These are phyloP conservation scores for Noctua janthe DNA, from an alignment of 2,888 invertebrate species.

Conservation along the genomic window DNA sequence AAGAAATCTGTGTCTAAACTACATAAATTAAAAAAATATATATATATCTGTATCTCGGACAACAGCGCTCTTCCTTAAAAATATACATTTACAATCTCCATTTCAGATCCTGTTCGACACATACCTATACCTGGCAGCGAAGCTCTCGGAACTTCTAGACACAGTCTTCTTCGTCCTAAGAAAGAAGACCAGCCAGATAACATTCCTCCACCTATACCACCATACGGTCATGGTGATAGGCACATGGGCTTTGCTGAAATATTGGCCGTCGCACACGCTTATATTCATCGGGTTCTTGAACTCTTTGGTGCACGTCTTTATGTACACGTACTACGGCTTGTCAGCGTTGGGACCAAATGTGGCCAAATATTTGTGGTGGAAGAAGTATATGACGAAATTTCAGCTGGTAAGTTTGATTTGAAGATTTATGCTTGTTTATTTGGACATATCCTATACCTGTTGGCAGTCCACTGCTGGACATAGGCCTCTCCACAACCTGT, in stretches of 20 bases:
- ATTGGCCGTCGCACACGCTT: conserved; percentile 93
- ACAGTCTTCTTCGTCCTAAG: conserved; percentile 97
- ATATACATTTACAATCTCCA: conserved; percentile 17
- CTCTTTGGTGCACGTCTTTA: conserved; percentile 94
- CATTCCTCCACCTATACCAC: conserved; percentile 97
- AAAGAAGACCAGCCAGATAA: conserved; percentile 94
- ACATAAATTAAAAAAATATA: too few species aligned
- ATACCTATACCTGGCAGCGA: conserved; percentile 94
- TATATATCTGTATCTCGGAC: too few species aligned
- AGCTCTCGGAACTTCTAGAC: conserved; percentile 94
- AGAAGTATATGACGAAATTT: conserved; percentile 95
- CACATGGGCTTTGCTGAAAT: conserved; percentile 94
- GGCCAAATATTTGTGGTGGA: conserved; percentile 95
- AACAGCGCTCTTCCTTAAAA: too few species aligned
- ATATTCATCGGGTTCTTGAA: conserved; percentile 93
- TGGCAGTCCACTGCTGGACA: neutral
- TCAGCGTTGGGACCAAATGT: conserved; percentile 94
- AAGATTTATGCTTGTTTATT: neutral
- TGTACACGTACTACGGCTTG: conserved; percentile 95
- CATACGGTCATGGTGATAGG: conserved; percentile 94
- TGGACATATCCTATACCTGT: neutral
- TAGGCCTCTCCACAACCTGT: too few species aligned
- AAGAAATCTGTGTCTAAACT: too few species aligned
- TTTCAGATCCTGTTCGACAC: conserved; percentile 85
- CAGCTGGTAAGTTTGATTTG: conserved; percentile 91